A percentile compares a stretch with the other conserved stretches of the same genome.
phyloP scores from a whole-genome alignment of 2,888 invertebrate genomes.

The Homarus gammarus region DNA sequence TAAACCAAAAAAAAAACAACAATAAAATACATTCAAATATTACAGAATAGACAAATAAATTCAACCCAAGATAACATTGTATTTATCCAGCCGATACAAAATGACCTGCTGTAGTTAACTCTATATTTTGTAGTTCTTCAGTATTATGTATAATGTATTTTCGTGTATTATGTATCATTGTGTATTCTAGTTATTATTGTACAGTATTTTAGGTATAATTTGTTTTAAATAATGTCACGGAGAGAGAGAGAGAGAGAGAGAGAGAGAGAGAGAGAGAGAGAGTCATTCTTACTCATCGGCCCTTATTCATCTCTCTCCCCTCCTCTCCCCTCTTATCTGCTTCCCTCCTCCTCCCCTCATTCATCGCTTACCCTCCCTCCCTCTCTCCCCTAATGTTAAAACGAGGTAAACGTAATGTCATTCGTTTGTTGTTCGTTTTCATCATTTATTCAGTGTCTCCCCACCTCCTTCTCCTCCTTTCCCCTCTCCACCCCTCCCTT shows the following conservation, averaged over 20 bases:
- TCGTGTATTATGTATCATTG: too few species aligned
- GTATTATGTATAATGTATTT: too few species aligned
- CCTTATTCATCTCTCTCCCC: slow-evolving; percentile 11
- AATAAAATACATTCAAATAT: too few species aligned
- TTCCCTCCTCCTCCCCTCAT: neutral
- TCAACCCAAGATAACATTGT: too few species aligned
- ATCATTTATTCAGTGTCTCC: neutral
- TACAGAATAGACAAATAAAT: too few species aligned
- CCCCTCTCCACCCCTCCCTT: neutral
- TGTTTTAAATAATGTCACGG: too few species aligned
- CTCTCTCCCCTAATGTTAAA: neutral
- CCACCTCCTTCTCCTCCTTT: neutral
- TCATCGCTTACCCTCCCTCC: neutral
- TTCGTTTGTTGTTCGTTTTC: neutral
- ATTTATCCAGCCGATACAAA: too few species aligned
- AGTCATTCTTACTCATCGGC: neutral
- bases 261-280: slow-evolving; percentile 1
- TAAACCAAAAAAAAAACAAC: too few species aligned
- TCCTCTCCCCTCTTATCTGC: slow-evolving; percentile 17
- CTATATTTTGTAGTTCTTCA: too few species aligned
- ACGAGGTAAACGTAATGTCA: neutral
- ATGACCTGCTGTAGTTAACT: too few species aligned
- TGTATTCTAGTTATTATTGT: too few species aligned
- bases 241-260: neutral
- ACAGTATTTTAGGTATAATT: too few species aligned